Percentiles rank a stretch among this genome's conserved stretches.
Evolutionary conservation across 1,140 invertebrate species (phyloP).

Genomic region (Drosophila sturtevanti): DNA sequence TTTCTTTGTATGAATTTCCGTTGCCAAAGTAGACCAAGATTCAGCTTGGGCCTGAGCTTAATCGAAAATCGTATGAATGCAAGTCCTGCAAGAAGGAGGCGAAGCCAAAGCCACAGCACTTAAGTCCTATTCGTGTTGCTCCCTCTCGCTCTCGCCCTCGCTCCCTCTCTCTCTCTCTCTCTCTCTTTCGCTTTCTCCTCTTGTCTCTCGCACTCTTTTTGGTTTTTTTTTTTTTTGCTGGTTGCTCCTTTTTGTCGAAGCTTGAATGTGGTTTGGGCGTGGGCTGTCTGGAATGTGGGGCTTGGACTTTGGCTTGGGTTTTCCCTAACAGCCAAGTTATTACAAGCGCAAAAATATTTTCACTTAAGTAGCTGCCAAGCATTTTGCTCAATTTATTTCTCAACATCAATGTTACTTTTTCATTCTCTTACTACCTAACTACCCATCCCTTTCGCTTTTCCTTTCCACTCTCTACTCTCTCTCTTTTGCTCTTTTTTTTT

Average conservation of each 20-base stretch:
- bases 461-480: neutral
- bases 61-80: constrained; percentile 77
- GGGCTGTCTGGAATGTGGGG: constrained; percentile 10
- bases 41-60: constrained; percentile 40
- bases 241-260: neutral
- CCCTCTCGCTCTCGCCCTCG: too few species aligned
- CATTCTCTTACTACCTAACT: neutral
- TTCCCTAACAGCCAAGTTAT: constrained; percentile 66
- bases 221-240: neutral
- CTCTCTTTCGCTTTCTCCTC: neutral
- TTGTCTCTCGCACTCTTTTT: neutral
- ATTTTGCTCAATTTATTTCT: constrained; percentile 79
- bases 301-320: neutral
- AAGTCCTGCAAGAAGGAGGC: constrained; percentile 25
- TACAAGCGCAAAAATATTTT: constrained; percentile 78
- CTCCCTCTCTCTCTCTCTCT: constrained; percentile 41
- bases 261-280: constrained; percentile 43
- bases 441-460: neutral
- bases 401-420: constrained; percentile 49
- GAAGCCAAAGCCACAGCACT: constrained; percentile 62
- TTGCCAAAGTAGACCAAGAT: constrained; percentile 55
- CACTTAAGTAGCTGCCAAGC: constrained; percentile 77
- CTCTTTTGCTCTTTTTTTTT: too few species aligned
- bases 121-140: constrained; percentile 71
- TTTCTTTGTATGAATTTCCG: constrained; percentile 79